Evolutionary conservation across 2,113 vertebrate genomes (phyloP).

Genomic region (Anas platyrhynchos): DNA sequence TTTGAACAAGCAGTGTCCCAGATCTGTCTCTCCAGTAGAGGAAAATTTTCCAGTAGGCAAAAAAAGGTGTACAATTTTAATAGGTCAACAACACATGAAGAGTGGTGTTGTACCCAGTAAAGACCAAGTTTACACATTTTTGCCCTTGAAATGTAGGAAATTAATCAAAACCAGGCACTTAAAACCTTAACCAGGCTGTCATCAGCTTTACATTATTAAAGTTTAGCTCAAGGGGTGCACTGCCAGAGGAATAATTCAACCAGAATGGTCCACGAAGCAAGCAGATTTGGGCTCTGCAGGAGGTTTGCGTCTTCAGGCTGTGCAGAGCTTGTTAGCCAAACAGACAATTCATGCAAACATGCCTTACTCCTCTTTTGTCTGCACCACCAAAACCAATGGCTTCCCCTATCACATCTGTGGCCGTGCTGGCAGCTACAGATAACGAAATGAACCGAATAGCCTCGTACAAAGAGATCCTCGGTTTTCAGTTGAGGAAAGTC

Average conservation of each 20-base stretch:
- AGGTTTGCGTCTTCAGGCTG: constrained; percentile 32
- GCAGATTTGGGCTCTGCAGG: constrained; percentile 13
- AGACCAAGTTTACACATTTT: background rate
- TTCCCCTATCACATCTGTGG: constrained; percentile 63
- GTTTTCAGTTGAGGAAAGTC: constrained; percentile 60
- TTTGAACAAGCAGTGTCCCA: background rate
- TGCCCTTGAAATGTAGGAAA: background rate
- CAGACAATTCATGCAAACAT: background rate
- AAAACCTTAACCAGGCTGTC: constrained; percentile 27
- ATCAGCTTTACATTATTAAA: constrained; percentile 5
- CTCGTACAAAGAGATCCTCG: background rate
- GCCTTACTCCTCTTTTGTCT: constrained; percentile 12
- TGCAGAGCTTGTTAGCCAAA: background rate
- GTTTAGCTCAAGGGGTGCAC: background rate
- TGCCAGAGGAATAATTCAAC: constrained; percentile 27
- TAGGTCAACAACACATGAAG: background rate
- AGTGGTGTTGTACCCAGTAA: background rate
- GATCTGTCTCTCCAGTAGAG: background rate
- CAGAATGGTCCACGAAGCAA: background rate
- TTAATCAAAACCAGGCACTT: constrained; percentile 40
- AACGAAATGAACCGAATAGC: background rate
- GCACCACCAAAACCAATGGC: constrained; percentile 46
- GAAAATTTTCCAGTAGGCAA: background rate
- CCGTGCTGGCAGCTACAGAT: constrained; percentile 57
- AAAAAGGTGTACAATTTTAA: background rate